Evolutionary conservation across 64 coral and sea anemone genomes (phyloP), one percentile per base, ranked within the genome.

Genomic region (Orbicella faveolata): DNA sequence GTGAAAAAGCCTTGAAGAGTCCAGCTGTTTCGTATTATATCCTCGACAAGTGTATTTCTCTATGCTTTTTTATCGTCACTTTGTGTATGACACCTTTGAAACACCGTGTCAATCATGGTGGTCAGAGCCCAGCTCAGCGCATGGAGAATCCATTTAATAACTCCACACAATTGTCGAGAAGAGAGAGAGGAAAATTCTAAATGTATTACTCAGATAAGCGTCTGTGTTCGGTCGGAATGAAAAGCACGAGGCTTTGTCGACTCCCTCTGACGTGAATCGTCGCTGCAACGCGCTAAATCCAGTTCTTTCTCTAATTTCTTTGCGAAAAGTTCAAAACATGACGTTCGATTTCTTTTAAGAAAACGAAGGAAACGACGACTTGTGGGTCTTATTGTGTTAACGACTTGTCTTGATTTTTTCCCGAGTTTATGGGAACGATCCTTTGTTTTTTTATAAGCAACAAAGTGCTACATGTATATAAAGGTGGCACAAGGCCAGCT

Each of bases 401-500:
- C 1, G 21, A 21, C 18, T 67, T 67, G 52, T 6, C 10, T 53
- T 53, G 4, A 14, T 59, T 59, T 1, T 14, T 15, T 59, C 12
- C 55, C 15, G 11, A 30, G 10, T 9, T 14, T 61, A 62, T 19
- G 25, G 25, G 34, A 81, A 62, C 10, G 61, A 81, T 34, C 53
- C 6, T 62, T 81, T 20, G 30, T 62, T 25, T 54, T 18, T 76
- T 41, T 81, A 11, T 59, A 11, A 79, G 48, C 17, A 78, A 52
- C 75, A 51, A 77, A 30, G 79, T 63, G 57, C 33, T 36, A 10
- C 14, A 18, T 10, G n/a, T 23, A 62, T 12, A 59, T 23, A 85
- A 72, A 72, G 23, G 82, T 85, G 82, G 82, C 82, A 85, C 16
- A 0, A 44, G 41, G 82, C 82, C 82, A 85, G 18, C 44, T 36